A percentile compares a stretch with the other conserved stretches of the same genome.
Evolutionary conservation across 1,140 invertebrate genomes (phyloP).

Genomic region (Drosophila mojavensis): DNA sequence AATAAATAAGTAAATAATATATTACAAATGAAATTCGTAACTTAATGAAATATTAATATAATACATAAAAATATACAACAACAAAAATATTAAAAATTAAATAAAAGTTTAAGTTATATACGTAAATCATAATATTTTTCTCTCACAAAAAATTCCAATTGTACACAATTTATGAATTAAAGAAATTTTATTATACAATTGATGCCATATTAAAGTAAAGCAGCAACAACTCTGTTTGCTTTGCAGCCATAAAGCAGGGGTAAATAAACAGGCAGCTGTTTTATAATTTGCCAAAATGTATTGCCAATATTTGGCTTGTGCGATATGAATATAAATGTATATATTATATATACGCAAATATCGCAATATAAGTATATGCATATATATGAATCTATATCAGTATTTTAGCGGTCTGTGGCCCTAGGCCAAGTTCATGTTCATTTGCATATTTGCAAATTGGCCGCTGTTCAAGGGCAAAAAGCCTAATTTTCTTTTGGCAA

Average conservation of each 20-base stretch:
- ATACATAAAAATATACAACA: too few relatives aligned
- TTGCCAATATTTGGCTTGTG: conserved; percentile 42
- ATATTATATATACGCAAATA: not conserved
- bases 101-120: too few relatives aligned
- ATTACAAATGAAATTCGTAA: too few relatives aligned
- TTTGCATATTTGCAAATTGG: conserved; percentile 51
- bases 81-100: too few relatives aligned
- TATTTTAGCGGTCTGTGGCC: conserved; percentile 7
- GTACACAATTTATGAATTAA: too few relatives aligned
- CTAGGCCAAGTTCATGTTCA: conserved; percentile 55
- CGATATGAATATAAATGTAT: not conserved
- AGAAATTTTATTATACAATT: too few relatives aligned
- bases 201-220: too few relatives aligned
- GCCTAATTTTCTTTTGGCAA: conserved; percentile 1
- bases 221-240: too few relatives aligned
- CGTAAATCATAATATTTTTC: too few relatives aligned
- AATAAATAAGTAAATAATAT: too few relatives aligned
- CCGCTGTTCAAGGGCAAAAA: conserved; percentile 41
- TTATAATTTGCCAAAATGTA: conserved; percentile 21
- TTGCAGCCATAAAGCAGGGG: not conserved
- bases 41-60: too few relatives aligned
- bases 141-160: too few relatives aligned
- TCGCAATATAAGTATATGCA: not conserved
- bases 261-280: conserved; percentile 38
- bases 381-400: not conserved